These are phyloP conservation scores for Phylloscopus collybita DNA, from an alignment of 2,797 vertebrate species.

Conservation along the genomic window DNA sequence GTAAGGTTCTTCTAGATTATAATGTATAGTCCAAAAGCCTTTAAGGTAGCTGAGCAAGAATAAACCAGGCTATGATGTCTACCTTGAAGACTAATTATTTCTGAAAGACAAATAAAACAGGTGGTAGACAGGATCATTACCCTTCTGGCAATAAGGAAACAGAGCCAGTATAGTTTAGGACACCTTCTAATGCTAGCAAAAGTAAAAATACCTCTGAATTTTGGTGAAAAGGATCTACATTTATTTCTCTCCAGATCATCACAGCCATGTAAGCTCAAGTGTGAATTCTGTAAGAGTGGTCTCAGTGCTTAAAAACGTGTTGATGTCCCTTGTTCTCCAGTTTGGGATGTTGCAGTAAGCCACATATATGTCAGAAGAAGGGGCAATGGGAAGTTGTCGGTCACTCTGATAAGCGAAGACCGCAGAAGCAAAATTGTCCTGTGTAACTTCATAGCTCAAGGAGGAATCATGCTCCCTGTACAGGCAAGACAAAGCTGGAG, in stretches of 20 bases:
- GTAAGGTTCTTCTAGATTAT: background rate
- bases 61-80: background rate
- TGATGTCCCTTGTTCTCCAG: background rate
- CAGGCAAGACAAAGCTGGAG: background rate
- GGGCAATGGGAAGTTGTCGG: background rate
- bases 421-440: background rate
- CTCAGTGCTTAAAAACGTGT: background rate
- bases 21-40: background rate
- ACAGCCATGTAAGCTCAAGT: background rate
- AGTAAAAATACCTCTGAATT: background rate
- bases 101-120: conserved; percentile 23
- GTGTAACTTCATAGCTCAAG: background rate
- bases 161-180: background rate
- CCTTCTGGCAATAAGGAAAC: conserved; percentile 53
- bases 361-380: background rate
- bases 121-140: conserved; percentile 25
- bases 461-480: background rate
- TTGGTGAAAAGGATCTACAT: background rate
- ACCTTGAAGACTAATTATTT: background rate
- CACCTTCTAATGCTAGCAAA: background rate
- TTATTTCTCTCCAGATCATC: background rate
- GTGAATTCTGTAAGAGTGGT: background rate
- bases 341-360: background rate
- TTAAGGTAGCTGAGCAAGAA: background rate
- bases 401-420: background rate